Evolutionary conservation across 2,888 invertebrate species (phyloP), one percentile per base, ranked within the genome.

Genomic region (Melikaiella ostensackeni): DNA sequence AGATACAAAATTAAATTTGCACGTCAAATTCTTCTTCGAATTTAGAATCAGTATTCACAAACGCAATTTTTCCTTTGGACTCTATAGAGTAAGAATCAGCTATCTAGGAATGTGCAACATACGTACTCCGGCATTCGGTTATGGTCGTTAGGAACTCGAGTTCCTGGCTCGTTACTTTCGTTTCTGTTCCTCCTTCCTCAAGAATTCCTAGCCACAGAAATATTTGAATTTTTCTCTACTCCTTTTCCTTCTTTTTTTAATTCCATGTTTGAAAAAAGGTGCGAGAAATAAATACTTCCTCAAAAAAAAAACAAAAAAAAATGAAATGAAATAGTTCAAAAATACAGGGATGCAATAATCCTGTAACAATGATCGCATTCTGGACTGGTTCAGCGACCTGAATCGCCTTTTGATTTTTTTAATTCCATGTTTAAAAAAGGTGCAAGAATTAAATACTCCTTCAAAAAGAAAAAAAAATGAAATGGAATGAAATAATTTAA

Each of bases 371-470:
- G n/a, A n/a, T n/a, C n/a, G 82, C 80, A 86, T 83, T 80, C 81
- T 80, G 82, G 77, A 77, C 76, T 81, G 82, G 86, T 87, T 86
- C 85, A n/a, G n/a, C n/a, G n/a, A n/a, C n/a, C n/a, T n/a, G n/a
- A n/a, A n/a, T n/a, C n/a, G n/a, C n/a, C n/a, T n/a, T n/a, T n/a
- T n/a, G n/a, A n/a, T n/a, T n/a, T n/a, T n/a, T n/a, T n/a, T n/a
- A n/a, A n/a, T n/a, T n/a, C n/a, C n/a, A n/a, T n/a, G n/a, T n/a
- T n/a, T n/a, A n/a, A n/a, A n/a, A n/a, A n/a, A n/a, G 30, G n/a
- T n/a, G n/a, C n/a, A n/a, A n/a, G n/a, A n/a, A n/a, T n/a, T n/a
- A n/a, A n/a, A n/a, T n/a, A n/a, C n/a, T n/a, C n/a, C n/a, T n/a
- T n/a, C n/a, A n/a, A n/a, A n/a, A n/a, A 66, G n/a, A n/a, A n/a